Conservation (phyloP, 2,888 invertebrate species). For the Capitulum mitella region DNA sequence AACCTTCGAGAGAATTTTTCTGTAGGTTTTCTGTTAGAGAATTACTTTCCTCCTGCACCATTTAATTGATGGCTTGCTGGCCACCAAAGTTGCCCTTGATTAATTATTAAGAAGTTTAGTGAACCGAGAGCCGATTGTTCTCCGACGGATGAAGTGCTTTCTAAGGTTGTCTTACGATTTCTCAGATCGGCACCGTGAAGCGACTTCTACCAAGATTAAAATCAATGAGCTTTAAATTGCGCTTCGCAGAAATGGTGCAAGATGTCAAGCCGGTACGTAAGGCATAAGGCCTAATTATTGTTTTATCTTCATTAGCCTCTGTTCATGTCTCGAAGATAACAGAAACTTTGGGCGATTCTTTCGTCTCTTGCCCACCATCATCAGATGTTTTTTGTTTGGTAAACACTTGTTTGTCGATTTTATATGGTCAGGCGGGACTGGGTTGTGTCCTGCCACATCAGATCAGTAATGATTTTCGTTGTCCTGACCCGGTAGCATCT, state of each 20-base stretch:
- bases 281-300: not conserved
- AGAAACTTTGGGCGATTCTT: no score
- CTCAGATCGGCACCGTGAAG: conserved; percentile 76
- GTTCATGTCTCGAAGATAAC: no score
- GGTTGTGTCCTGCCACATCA: not conserved
- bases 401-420: not conserved
- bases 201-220: conserved; percentile 74
- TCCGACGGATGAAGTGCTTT: no score
- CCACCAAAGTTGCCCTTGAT: no score
- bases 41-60: not conserved
- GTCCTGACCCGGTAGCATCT: no score
- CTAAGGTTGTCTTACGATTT: not conserved
- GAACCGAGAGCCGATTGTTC: no score
- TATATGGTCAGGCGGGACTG: not conserved
- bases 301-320: not conserved
- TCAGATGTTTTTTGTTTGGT: no score
- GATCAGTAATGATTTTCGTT: no score
- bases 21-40: not conserved
- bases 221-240: conserved; percentile 81
- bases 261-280: conserved; percentile 76
- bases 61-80: not conserved
- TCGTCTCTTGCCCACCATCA: no score
- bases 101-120: not conserved
- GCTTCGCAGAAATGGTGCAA: conserved; percentile 73
- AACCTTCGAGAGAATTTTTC: not conserved